Percentiles rank a stretch among this genome's conserved stretches.
Conservation (phyloP, 1,140 invertebrate genomes). For the Chlorops oryzae region DNA sequence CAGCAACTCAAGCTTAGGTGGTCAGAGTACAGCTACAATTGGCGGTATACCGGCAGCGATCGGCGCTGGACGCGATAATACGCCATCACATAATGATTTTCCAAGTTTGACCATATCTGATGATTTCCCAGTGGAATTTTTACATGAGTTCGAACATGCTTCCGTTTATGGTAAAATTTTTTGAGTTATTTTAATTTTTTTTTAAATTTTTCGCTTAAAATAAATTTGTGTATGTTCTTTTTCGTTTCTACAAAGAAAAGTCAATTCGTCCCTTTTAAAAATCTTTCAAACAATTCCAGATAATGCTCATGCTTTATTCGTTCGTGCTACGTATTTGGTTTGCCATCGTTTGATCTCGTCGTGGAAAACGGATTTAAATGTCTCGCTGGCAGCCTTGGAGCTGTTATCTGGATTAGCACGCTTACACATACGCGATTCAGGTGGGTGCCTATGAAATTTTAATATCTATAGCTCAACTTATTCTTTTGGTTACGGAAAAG, state of each 20-base stretch:
- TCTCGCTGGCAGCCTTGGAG: constrained; percentile 89
- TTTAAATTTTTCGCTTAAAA: constrained; percentile 1
- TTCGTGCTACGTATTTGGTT: constrained; percentile 85
- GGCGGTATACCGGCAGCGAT: constrained; percentile 12
- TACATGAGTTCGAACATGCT: constrained; percentile 38
- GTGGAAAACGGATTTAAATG: constrained; percentile 93
- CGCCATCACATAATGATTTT: constrained; percentile 40
- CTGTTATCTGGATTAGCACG: constrained; percentile 82
- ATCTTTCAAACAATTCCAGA: constrained; percentile 19
- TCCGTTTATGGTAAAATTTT: constrained; percentile 39
- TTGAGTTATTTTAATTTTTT: constrained; percentile 7
- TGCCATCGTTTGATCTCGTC: constrained; percentile 91
- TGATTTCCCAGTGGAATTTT: constrained; percentile 44
- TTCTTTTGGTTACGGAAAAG: too few relatives aligned
- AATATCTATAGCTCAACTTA: constrained; percentile 3
- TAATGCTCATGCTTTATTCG: constrained; percentile 65
- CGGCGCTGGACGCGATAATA: constrained; percentile 28
- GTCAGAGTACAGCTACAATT: constrained; percentile 29
- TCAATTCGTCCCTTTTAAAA: not conserved
- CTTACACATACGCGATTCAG: constrained; percentile 76
- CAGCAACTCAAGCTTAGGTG: constrained; percentile 38
- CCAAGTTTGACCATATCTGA: constrained; percentile 44
- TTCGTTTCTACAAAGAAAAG: constrained; percentile 1
- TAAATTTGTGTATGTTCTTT: not conserved
- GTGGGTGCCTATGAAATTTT: constrained; percentile 51